Evolutionary conservation across 53 echinoderm and acorn worm species (phyloP).

Genomic region (Zoroaster sp.): DNA sequence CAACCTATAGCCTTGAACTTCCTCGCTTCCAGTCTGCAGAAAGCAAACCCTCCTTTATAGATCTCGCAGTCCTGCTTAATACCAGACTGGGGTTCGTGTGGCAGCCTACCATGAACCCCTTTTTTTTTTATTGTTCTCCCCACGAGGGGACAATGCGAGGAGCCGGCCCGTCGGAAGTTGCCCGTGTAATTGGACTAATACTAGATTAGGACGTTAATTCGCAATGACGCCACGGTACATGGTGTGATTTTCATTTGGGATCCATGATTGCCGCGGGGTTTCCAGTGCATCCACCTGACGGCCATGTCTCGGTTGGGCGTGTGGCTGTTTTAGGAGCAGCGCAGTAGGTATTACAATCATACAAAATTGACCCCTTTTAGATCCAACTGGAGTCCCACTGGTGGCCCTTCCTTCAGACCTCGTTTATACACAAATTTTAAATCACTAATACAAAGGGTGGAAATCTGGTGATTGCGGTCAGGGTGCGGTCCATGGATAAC

Average conservation of each 20-base stretch:
- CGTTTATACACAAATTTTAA: neutral
- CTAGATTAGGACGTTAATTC: slow-evolving; percentile 48
- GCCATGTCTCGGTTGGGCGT: neutral
- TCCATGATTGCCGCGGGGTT: neutral
- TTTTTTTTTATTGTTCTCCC: slow-evolving; percentile 3
- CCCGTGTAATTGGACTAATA: slow-evolving; percentile 38
- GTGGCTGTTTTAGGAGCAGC: neutral
- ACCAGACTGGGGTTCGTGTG: neutral
- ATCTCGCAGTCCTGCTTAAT: slow-evolving; percentile 5
- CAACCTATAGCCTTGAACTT: slow-evolving; percentile 32
- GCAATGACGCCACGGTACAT: slow-evolving; percentile 13
- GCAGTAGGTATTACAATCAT: neutral
- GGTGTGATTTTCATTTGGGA: neutral
- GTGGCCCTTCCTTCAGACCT: neutral
- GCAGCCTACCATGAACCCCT: slow-evolving; percentile 14
- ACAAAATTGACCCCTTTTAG: neutral
- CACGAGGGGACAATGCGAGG: neutral
- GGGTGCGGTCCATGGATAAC: neutral
- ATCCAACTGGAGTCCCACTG: neutral
- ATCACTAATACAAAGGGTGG: too few relatives aligned
- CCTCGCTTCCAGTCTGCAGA: neutral
- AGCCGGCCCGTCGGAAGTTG: slow-evolving; percentile 13
- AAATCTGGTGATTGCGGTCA: neutral
- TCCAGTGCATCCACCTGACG: slow-evolving; percentile 27
- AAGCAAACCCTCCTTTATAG: neutral